phyloP scores from a whole-genome alignment of 2,888 invertebrate genomes.

The Oxyteleia sp. region DNA sequence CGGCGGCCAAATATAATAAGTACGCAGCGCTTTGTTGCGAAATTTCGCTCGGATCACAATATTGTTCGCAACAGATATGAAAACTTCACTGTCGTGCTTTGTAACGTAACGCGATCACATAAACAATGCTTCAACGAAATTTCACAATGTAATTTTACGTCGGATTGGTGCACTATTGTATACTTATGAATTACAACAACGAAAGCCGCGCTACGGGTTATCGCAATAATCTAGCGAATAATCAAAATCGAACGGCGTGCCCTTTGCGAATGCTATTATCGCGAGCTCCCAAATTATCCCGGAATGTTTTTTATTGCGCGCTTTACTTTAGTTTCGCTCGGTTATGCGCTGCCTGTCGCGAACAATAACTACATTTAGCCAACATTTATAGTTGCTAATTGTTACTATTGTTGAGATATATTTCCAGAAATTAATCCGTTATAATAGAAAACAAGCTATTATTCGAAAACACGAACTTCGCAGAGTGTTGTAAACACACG shows the following conservation, averaged over 20 bases:
- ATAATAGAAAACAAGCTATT: too few relatives aligned
- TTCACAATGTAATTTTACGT: slow-evolving; percentile 34
- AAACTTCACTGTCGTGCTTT: slow-evolving; percentile 15
- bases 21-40: not conserved
- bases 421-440: too few relatives aligned
- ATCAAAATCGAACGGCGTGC: slow-evolving; percentile 13
- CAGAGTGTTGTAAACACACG: slow-evolving; percentile 19
- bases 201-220: slow-evolving; percentile 1
- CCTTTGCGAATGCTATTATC: slow-evolving; percentile 1
- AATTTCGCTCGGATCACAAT: slow-evolving; percentile 8
- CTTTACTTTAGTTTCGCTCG: not conserved
- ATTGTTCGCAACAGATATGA: slow-evolving; percentile 15
- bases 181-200: slow-evolving; percentile 5
- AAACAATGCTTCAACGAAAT: slow-evolving; percentile 30
- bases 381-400: slow-evolving; percentile 5
- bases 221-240: slow-evolving; percentile 17
- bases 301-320: not conserved
- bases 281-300: not conserved
- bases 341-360: not conserved
- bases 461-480: too few relatives aligned
- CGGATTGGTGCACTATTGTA: slow-evolving; percentile 8
- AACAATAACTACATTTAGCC: slow-evolving; percentile 2
- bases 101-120: slow-evolving; percentile 13
- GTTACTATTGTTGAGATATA: slow-evolving; percentile 32
- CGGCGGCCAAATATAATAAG: not conserved